A percentile compares a stretch with the other conserved stretches of the same genome.
Conservation (phyloP, 35 echinoderm and acorn worm genomes). For the Holothuria glaberrima region DNA sequence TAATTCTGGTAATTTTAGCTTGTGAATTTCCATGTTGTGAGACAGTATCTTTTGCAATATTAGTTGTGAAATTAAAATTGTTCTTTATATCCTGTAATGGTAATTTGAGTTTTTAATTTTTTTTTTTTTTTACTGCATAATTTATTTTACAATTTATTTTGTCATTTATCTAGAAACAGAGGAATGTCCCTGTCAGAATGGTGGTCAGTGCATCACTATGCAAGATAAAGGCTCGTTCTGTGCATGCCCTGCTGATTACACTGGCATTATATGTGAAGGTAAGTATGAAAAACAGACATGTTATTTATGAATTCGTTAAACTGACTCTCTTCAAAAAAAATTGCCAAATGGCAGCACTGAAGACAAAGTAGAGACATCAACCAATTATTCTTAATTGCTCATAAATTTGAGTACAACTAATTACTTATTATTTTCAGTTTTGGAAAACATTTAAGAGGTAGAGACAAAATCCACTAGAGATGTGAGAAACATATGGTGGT, state of each 20-base stretch:
- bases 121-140: no score
- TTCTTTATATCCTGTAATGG: no score
- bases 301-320: not conserved
- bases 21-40: no score
- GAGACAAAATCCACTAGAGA: no score
- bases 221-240: not conserved
- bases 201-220: not conserved
- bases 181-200: conserved; percentile 25
- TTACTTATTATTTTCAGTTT: not conserved
- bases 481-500: no score
- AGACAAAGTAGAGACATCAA: not conserved
- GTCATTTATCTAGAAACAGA: not conserved
- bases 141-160: not conserved
- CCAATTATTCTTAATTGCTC: not conserved
- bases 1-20: no score
- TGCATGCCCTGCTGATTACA: not conserved
- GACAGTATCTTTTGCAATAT: no score
- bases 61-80: no score
- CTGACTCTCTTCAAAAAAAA: not conserved
- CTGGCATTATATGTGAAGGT: conserved; percentile 18
- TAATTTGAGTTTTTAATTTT: no score
- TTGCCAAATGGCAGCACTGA: no score
- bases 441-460: no score
- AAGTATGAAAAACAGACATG: not conserved
- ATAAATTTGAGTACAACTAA: not conserved